phyloP scores from a whole-genome alignment of 2,113 vertebrate genomes.

The Zosterops hypoxanthus region DNA sequence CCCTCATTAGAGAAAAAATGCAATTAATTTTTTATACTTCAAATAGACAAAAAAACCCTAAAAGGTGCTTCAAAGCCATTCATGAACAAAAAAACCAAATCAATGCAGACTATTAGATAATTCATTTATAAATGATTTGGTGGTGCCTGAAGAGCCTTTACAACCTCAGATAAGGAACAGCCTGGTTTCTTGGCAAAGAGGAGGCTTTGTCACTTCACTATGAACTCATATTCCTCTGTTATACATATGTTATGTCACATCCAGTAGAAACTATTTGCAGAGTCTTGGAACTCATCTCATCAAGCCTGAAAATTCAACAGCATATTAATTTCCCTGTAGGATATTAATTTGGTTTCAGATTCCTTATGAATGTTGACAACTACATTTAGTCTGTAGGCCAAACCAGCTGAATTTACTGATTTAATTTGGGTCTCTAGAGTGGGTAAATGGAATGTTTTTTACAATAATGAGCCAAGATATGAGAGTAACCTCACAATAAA shows the following conservation, averaged over 20 bases:
- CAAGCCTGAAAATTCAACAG: slow-evolving; percentile 6
- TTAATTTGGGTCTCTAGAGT: slow-evolving; percentile 50
- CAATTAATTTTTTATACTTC: background rate
- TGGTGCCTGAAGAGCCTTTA: background rate
- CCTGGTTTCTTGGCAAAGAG: background rate
- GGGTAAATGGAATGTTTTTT: background rate
- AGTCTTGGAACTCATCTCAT: slow-evolving; percentile 2
- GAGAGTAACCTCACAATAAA: background rate
- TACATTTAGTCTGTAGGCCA: slow-evolving; percentile 5
- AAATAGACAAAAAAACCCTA: background rate
- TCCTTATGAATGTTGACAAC: slow-evolving; percentile 42
- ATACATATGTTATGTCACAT: background rate
- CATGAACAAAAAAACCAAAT: background rate
- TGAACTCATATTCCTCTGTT: background rate
- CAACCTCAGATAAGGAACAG: background rate
- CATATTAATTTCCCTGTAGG: slow-evolving; percentile 25
- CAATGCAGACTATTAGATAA: background rate
- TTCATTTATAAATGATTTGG: background rate
- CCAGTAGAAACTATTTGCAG: background rate
- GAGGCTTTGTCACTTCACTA: background rate
- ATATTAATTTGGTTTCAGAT: slow-evolving; percentile 8
- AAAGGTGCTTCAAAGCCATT: background rate
- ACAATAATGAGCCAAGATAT: background rate
- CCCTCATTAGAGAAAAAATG: too few relatives aligned
- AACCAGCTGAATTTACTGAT: slow-evolving; percentile 35